phyloP scores from a whole-genome alignment of 2,888 invertebrate genomes.

The Choristoneura rosaceana region DNA sequence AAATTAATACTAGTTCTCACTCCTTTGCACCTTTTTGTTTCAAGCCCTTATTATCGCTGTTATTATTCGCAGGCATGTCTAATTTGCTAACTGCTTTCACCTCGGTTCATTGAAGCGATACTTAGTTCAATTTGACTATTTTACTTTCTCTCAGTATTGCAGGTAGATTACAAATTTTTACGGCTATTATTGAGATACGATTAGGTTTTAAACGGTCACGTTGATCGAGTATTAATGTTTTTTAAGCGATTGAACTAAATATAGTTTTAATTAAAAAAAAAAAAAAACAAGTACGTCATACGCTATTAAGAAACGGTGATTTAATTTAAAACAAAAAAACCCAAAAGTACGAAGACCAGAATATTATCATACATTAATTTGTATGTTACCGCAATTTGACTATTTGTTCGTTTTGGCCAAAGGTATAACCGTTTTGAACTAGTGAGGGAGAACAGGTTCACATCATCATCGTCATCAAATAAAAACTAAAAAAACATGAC shows the following conservation, averaged over 20 bases:
- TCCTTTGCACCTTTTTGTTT: constrained; percentile 1
- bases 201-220: constrained; percentile 14
- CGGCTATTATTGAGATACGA: constrained; percentile 10
- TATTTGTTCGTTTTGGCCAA: too few species aligned
- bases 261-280: neutral
- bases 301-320: too few species aligned
- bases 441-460: too few species aligned
- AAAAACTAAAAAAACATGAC: neutral
- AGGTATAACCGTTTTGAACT: too few species aligned
- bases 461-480: too few species aligned
- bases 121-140: constrained; percentile 17
- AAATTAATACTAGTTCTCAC: neutral
- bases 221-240: constrained; percentile 29
- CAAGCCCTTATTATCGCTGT: constrained; percentile 13
- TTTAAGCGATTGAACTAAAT: constrained; percentile 7
- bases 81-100: constrained; percentile 39
- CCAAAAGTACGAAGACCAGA: too few species aligned
- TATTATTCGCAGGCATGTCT: constrained; percentile 26
- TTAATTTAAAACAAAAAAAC: too few species aligned
- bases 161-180: neutral
- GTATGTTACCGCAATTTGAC: too few species aligned
- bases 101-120: constrained; percentile 24
- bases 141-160: constrained; percentile 23
- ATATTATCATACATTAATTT: too few species aligned
- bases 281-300: neutral